Conservation (phyloP, 2,797 vertebrate species). For the Cuniculus paca region DNA sequence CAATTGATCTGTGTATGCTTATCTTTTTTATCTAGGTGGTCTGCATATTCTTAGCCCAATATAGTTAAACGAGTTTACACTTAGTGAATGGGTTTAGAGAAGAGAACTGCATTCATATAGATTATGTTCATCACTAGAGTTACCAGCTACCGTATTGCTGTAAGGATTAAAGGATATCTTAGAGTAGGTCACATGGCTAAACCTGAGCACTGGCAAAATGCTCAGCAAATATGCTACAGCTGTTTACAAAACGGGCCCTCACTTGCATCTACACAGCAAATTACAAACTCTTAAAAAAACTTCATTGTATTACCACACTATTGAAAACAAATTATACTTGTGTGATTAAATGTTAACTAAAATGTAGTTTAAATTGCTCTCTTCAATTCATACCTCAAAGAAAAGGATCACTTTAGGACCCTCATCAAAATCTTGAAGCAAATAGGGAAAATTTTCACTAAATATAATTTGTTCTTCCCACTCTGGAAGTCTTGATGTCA, state of each 20-base stretch:
- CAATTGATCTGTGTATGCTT: not conserved
- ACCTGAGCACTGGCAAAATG: not conserved
- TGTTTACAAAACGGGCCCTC: not conserved
- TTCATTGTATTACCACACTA: not conserved
- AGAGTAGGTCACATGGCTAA: not conserved
- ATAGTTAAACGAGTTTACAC: not conserved
- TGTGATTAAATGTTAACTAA: slow-evolving; percentile 39
- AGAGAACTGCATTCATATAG: not conserved
- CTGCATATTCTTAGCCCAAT: not conserved
- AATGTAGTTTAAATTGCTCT: slow-evolving; percentile 25
- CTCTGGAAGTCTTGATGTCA: slow-evolving; percentile 94
- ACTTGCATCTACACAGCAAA: not conserved
- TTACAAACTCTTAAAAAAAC: not conserved
- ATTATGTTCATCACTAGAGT: slow-evolving; percentile 4
- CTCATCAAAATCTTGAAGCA: slow-evolving; percentile 91
- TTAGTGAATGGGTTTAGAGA: slow-evolving; percentile 10
- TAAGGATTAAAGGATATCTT: not conserved
- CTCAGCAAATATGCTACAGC: not conserved
- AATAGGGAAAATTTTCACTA: slow-evolving; percentile 95
- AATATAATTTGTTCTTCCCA: slow-evolving; percentile 99
- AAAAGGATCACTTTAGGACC: slow-evolving; percentile 93
- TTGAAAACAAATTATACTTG: not conserved
- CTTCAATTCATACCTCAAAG: slow-evolving; percentile 93
- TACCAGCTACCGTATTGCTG: not conserved
- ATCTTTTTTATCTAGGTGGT: not conserved